Evolutionary conservation across 1,140 invertebrate species (phyloP).

Genomic region (Rhagoletis zephyria): DNA sequence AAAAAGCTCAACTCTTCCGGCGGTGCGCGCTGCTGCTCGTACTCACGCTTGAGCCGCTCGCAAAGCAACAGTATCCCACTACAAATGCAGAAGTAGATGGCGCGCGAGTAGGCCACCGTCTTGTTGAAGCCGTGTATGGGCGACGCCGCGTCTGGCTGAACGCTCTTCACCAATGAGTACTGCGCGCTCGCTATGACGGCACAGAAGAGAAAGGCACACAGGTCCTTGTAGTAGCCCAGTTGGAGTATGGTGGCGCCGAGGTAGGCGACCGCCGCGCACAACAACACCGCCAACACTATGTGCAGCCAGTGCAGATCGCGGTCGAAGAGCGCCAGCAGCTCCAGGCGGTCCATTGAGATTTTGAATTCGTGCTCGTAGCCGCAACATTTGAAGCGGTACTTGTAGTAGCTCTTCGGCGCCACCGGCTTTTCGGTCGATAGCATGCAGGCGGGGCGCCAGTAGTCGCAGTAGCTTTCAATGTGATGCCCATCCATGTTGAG

Average conservation of each 20-base stretch:
- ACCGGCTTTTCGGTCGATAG: constrained; percentile 71
- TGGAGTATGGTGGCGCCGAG: constrained; percentile 89
- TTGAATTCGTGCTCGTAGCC: constrained; percentile 78
- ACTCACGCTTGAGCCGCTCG: constrained; percentile 67
- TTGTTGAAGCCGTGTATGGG: constrained; percentile 98
- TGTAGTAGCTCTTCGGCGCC: constrained; percentile 87
- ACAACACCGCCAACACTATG: constrained; percentile 85
- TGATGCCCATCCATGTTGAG: constrained; percentile 67
- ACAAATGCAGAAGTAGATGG: constrained; percentile 95
- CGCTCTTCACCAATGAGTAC: constrained; percentile 97
- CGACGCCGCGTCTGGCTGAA: constrained; percentile 98
- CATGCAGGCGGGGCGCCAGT: constrained; percentile 67
- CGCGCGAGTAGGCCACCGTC: constrained; percentile 92
- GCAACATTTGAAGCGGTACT: constrained; percentile 83
- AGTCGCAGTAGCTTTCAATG: constrained; percentile 69
- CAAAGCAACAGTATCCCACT: constrained; percentile 75
- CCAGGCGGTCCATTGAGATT: constrained; percentile 91
- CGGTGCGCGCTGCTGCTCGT: constrained; percentile 58
- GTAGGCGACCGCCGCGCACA: constrained; percentile 89
- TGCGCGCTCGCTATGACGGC: constrained; percentile 97
- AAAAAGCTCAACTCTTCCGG: constrained; percentile 77
- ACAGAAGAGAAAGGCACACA: constrained; percentile 95
- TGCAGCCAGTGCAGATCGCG: constrained; percentile 90
- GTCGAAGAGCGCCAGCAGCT: constrained; percentile 93
- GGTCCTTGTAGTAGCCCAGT: constrained; percentile 90